Conservation (phyloP, 2,113 vertebrate species). For the Ictidomys tridecemlineatus region DNA sequence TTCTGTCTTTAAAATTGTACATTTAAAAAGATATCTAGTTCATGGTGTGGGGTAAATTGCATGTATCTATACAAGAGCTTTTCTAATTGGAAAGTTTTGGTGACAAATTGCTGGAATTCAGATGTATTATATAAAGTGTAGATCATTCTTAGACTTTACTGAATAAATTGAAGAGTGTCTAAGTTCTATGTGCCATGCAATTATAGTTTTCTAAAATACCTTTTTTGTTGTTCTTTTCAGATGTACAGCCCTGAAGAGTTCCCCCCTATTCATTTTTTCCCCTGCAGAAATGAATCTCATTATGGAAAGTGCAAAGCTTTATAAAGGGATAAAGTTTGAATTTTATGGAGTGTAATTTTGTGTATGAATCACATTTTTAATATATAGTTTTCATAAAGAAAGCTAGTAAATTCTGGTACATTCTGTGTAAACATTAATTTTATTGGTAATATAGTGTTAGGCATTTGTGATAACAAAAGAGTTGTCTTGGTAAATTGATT, state of each 20-base stretch:
- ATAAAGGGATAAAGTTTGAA: slow-evolving; percentile 84
- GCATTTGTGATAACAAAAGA: slow-evolving; percentile 40
- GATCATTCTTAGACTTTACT: neutral
- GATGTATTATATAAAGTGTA: neutral
- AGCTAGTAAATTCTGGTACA: slow-evolving; percentile 75
- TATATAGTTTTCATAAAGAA: slow-evolving; percentile 36
- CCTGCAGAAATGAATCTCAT: slow-evolving; percentile 60
- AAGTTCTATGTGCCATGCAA: neutral
- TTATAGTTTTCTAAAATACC: slow-evolving; percentile 55
- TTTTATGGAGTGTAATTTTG: slow-evolving; percentile 87
- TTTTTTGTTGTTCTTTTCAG: slow-evolving; percentile 61
- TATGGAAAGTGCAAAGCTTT: slow-evolving; percentile 80
- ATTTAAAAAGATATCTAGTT: neutral
- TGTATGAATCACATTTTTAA: slow-evolving; percentile 82
- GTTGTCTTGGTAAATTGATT: slow-evolving; percentile 62
- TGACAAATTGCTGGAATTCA: neutral
- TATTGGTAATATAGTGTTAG: slow-evolving; percentile 57
- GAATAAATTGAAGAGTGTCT: slow-evolving; percentile 18
- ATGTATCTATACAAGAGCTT: neutral
- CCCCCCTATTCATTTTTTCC: slow-evolving; percentile 17
- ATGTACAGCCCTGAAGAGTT: slow-evolving; percentile 52
- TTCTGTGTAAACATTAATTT: neutral
- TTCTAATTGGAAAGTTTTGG: neutral
- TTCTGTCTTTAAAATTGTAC: neutral
- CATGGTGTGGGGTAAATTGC: neutral